Evolutionary conservation across 2,113 vertebrate genomes (phyloP).

Genomic region (Parus major): DNA sequence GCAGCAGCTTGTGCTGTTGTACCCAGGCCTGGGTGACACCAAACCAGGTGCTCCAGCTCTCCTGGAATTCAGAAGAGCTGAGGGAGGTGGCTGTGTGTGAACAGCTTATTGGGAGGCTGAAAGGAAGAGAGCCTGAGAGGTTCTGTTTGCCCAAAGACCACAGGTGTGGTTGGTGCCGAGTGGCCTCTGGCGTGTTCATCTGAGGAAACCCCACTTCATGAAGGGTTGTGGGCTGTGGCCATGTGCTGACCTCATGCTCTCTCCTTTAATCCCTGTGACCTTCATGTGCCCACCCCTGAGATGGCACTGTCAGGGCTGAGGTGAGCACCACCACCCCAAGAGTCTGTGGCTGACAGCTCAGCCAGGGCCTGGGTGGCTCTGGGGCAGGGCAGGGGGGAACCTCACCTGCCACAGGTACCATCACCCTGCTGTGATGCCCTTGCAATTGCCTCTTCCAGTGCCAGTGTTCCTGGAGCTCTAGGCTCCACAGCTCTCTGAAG

Average conservation of each 20-base stretch:
- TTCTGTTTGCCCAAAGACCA: not conserved
- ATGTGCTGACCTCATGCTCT: not conserved
- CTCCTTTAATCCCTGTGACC: not conserved
- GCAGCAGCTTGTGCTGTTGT: rapidly evolving
- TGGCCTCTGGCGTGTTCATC: not conserved
- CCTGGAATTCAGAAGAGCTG: not conserved
- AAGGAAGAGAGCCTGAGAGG: not conserved
- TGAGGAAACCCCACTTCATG: not conserved
- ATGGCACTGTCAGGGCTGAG: not conserved
- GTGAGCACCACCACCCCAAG: not conserved
- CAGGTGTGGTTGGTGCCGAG: rapidly evolving
- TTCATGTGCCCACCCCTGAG: not conserved
- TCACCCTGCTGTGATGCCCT: rapidly evolving
- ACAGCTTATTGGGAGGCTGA: not conserved
- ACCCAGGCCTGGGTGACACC: too few species aligned
- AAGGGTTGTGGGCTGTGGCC: not conserved
- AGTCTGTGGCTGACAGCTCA: not conserved
- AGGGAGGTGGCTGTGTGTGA: not conserved
- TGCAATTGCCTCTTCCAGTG: too few species aligned
- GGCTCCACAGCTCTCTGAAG: rapidly evolving
- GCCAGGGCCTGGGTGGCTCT: not conserved
- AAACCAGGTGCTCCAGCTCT: not conserved
- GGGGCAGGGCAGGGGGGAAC: rapidly evolving
- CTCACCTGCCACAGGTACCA: not conserved
- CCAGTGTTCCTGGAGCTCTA: not conserved